phyloP scores from a whole-genome alignment of 2,113 vertebrate genomes.

The Bombycilla garrulus region DNA sequence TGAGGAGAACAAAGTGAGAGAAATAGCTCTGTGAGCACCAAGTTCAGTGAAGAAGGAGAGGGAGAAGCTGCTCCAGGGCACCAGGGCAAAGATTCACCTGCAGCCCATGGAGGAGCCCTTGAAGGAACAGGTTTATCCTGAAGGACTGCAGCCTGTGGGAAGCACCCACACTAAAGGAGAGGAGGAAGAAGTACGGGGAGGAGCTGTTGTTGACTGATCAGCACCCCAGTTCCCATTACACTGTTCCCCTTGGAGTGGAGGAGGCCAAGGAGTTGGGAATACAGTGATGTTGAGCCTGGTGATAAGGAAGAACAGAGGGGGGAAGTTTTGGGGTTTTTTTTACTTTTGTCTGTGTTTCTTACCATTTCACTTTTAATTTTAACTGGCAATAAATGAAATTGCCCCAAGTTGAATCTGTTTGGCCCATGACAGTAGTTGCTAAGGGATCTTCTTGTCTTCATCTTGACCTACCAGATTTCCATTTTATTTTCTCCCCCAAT shows the following conservation, averaged over 20 bases:
- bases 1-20: background rate
- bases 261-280: background rate
- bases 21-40: background rate
- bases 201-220: background rate
- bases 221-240: background rate
- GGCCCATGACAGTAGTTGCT: background rate
- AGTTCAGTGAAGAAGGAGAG: background rate
- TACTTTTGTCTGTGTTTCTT: background rate
- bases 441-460: background rate
- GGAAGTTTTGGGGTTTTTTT: background rate
- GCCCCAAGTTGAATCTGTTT: background rate
- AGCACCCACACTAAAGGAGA: background rate
- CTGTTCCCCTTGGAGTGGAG: rapidly evolving
- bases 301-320: background rate
- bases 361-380: background rate
- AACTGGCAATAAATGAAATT: background rate
- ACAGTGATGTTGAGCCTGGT: background rate
- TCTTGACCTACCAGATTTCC: background rate
- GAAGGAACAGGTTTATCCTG: background rate
- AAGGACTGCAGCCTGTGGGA: background rate
- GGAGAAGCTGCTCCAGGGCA: background rate
- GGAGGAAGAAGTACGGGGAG: background rate
- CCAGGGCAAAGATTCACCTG: background rate
- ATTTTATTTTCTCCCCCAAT: background rate
- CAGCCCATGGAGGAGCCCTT: background rate